Conservation (phyloP, 30 jellyfish, hydroid and myxozoan genomes). For the Pseudorhiza aurosa region DNA sequence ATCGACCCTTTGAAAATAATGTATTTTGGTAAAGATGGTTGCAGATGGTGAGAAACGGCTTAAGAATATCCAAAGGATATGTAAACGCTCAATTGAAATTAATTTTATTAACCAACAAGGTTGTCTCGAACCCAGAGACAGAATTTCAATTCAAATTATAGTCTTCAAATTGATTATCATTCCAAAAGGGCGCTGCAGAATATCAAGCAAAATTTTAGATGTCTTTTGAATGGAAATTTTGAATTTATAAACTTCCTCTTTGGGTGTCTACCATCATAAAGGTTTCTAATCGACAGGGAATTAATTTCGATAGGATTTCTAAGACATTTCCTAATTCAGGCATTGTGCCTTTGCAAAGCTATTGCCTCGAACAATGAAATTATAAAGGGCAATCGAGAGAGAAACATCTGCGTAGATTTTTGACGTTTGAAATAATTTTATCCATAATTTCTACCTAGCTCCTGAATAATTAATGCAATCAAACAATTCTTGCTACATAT, state of each 20-base stretch:
- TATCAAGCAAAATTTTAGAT: too few species aligned
- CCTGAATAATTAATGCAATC: constrained; percentile 29
- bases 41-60: too few species aligned
- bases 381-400: constrained; percentile 55
- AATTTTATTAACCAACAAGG: too few species aligned
- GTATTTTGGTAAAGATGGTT: too few species aligned
- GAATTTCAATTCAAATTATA: too few species aligned
- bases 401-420: constrained; percentile 42
- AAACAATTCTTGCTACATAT: constrained; percentile 42
- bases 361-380: constrained; percentile 26
- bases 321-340: constrained; percentile 23
- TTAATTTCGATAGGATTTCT: constrained; percentile 18
- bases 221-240: background rate
- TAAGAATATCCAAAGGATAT: too few species aligned
- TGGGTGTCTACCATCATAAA: background rate
- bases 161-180: too few species aligned
- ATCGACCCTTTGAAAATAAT: too few species aligned
- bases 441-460: constrained; percentile 17
- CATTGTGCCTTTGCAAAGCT: constrained; percentile 12
- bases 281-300: constrained; percentile 23
- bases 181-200: too few species aligned
- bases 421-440: constrained; percentile 19
- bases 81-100: too few species aligned
- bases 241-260: background rate
- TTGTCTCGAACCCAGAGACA: too few species aligned